A percentile compares a stretch with the other conserved stretches of the same genome.
phyloP scores from a whole-genome alignment of 2,797 vertebrate genomes.

The Rhinophrynus dorsalis region DNA sequence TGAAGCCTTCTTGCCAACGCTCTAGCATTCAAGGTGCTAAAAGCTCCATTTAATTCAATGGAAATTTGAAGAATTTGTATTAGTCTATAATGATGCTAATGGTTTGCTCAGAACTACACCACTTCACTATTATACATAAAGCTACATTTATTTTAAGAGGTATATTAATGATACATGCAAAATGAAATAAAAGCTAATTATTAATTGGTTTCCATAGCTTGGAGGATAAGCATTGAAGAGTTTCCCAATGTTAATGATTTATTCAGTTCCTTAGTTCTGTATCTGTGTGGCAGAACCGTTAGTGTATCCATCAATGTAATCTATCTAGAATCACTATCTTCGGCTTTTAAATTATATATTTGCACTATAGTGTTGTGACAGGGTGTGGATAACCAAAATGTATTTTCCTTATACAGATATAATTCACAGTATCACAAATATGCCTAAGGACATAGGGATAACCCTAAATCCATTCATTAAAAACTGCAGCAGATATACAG shows the following conservation, averaged over 20 bases:
- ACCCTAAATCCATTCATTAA: no score
- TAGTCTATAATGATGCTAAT: no score
- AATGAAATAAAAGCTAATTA: constrained; percentile 5
- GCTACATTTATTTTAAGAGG: background rate
- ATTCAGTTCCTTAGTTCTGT: constrained; percentile 5
- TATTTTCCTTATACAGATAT: background rate
- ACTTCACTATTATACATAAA: no score
- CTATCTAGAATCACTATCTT: background rate
- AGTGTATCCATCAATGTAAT: constrained; percentile 9
- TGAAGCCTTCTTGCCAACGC: no score
- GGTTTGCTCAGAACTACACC: no score
- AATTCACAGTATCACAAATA: no score
- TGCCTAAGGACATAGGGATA: no score
- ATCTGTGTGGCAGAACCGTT: constrained; percentile 3
- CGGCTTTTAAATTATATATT: constrained; percentile 3
- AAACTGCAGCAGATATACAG: no score
- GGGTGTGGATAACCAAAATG: no score
- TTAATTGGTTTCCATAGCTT: background rate
- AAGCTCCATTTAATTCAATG: no score
- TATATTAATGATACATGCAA: background rate
- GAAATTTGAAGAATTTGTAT: no score
- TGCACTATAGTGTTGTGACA: background rate
- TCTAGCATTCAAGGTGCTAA: no score
- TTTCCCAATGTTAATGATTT: constrained; percentile 9
- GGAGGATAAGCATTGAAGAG: background rate